Base-by-base conservation (phyloP, 2,797 vertebrate genomes). In the Sebastes minor region DNA sequence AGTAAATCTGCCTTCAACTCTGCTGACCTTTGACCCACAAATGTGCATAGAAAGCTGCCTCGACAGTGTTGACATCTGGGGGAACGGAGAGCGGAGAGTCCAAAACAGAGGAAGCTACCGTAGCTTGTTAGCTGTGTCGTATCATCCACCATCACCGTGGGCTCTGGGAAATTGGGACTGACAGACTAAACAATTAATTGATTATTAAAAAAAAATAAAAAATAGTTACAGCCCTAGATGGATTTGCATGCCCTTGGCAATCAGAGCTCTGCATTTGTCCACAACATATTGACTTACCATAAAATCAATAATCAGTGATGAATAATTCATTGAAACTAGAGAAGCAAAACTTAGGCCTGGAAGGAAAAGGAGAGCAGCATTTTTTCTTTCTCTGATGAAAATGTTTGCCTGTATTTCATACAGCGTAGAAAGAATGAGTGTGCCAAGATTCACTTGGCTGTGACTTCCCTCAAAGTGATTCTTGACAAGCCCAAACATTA, bases 321-420 rank as follows among this genome's bases (percentile, higher is more conserved):
- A 74, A 76, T 83, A 69, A 78, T 76, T 83, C 10, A 78, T 2
- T 22, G 32, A 72, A 71, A 46, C 16, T 0, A 22, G 3, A 69
- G 55, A 60, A 12, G 6, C 11, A 7, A 56, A 71, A 13, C 42
- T 13, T 28, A 38, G 71, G 8, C 14, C 13, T 6, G 8, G 8
- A 38, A 30, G 25, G 20, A 14, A 10, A 22, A 32, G 20, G 46
- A 49, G 7, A 49, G 16, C 46, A 49, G 46, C 46, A 49, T 49
- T 49, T 49, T 49, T 8, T 20, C 46, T 49, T 49, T 49, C 46
- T 49, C 46, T 49, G 2, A 52, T 5, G 18, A 68, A 53, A 53
- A 53, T 27, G 1, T 55, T 49, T 64, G 23, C 59, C 38, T 16
- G 22, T 59, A 64, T 75, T 60, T 71, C 16, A 68, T 22, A 3